phyloP scores from a whole-genome alignment of 2,113 vertebrate genomes.

The Panurus biarmicus region DNA sequence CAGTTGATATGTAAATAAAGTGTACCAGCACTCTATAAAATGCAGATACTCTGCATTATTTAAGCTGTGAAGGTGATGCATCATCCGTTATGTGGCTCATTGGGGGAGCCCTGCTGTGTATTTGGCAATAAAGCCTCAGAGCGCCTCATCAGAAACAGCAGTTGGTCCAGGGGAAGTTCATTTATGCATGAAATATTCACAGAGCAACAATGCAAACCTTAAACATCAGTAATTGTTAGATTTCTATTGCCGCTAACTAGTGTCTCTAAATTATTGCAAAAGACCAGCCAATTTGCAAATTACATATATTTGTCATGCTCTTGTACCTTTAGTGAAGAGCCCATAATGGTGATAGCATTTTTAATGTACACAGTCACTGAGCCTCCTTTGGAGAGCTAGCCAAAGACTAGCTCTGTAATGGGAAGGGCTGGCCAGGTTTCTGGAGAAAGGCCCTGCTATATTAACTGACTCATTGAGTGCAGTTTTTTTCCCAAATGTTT shows the following conservation, averaged over 20 bases:
- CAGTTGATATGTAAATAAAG: constrained; percentile 85
- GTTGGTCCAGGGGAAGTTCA: constrained; percentile 81
- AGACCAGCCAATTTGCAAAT: constrained; percentile 81
- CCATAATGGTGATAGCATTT: constrained; percentile 65
- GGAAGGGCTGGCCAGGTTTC: background rate
- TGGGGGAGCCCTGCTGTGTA: constrained; percentile 80
- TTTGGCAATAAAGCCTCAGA: constrained; percentile 83
- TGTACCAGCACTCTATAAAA: constrained; percentile 62
- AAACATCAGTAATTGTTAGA: constrained; percentile 84
- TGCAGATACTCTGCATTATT: constrained; percentile 76
- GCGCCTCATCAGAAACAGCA: constrained; percentile 85
- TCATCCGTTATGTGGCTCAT: constrained; percentile 81
- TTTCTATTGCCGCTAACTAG: constrained; percentile 80
- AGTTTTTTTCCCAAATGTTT: background rate
- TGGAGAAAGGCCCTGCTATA: background rate
- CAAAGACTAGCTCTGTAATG: background rate
- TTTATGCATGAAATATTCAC: constrained; percentile 87
- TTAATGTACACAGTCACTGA: constrained; percentile 57
- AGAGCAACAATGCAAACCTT: constrained; percentile 81
- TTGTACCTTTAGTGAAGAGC: constrained; percentile 77
- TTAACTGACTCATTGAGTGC: background rate
- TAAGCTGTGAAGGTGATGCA: constrained; percentile 73
- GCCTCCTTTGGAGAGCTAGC: constrained; percentile 27
- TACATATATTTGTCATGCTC: constrained; percentile 82
- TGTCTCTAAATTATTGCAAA: constrained; percentile 83